phyloP scores from a whole-genome alignment of 2,888 invertebrate genomes.

The Agriopis leucophaearia region DNA sequence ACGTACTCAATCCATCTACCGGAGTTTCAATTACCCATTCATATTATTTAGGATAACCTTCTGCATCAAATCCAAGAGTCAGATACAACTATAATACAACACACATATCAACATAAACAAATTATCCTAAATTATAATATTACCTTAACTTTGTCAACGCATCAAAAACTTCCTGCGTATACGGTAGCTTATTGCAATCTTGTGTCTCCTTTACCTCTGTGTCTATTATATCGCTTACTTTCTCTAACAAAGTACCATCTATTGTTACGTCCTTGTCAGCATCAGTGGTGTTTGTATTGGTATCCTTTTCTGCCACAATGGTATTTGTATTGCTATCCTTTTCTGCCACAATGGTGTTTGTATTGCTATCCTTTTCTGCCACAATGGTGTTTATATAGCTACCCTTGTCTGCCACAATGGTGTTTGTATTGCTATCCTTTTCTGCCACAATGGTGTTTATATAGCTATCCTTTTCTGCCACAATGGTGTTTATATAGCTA shows the following conservation, averaged over 20 bases:
- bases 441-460: not conserved
- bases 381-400: no score
- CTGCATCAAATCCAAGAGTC: no score
- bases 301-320: not conserved
- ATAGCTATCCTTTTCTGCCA: conserved; percentile 2
- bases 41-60: no score
- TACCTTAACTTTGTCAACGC: conserved; percentile 88
- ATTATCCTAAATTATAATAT: not conserved
- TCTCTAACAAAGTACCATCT: not conserved
- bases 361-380: conserved; percentile 21
- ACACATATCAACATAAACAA: not conserved
- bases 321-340: not conserved
- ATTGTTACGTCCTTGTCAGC: conserved; percentile 11
- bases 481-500: not conserved
- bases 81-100: no score
- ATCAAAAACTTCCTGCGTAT: conserved; percentile 92
- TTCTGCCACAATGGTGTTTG: not conserved
- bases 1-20: no score
- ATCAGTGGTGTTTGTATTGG: conserved; percentile 1
- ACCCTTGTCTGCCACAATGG: no score
- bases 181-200: conserved; percentile 71
- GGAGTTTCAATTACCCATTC: no score
- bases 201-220: conserved; percentile 13
- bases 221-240: not conserved
- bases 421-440: not conserved